phyloP scores from a whole-genome alignment of 2,797 vertebrate species.

The Petrocephalus sullivani region DNA sequence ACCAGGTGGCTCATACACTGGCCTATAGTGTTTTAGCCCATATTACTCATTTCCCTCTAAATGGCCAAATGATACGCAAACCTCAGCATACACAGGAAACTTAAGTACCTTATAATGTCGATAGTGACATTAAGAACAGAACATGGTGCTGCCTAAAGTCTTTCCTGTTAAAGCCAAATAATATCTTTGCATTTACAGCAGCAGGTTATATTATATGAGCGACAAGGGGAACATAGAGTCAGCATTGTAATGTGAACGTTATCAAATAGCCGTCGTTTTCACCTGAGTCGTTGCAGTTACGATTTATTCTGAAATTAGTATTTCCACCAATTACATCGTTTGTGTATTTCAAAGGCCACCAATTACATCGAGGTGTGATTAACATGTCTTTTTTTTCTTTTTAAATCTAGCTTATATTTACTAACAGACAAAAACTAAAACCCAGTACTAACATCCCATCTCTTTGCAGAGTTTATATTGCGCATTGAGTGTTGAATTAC shows the following conservation, averaged over 20 bases:
- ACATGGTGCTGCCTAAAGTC: background rate
- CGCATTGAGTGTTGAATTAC: background rate
- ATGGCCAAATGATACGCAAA: slow-evolving; percentile 5
- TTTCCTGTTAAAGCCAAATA: background rate
- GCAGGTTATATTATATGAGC: background rate
- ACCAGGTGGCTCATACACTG: background rate
- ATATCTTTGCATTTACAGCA: background rate
- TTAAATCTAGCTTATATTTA: no score
- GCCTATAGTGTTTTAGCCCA: background rate
- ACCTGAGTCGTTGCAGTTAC: background rate
- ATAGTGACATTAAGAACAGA: slow-evolving; percentile 5
- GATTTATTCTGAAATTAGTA: background rate
- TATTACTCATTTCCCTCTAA: background rate
- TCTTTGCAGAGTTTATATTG: background rate
- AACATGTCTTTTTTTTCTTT: background rate
- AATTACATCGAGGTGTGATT: background rate
- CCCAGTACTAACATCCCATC: background rate
- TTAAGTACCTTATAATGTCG: slow-evolving; percentile 9
- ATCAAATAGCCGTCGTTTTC: background rate
- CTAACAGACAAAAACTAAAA: background rate
- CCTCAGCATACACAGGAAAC: background rate
- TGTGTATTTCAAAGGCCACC: background rate
- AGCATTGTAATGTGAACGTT: background rate
- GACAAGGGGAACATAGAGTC: background rate
- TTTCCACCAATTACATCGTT: background rate